phyloP scores from a whole-genome alignment of 2,113 vertebrate genomes.

The Mus spicilegus region DNA sequence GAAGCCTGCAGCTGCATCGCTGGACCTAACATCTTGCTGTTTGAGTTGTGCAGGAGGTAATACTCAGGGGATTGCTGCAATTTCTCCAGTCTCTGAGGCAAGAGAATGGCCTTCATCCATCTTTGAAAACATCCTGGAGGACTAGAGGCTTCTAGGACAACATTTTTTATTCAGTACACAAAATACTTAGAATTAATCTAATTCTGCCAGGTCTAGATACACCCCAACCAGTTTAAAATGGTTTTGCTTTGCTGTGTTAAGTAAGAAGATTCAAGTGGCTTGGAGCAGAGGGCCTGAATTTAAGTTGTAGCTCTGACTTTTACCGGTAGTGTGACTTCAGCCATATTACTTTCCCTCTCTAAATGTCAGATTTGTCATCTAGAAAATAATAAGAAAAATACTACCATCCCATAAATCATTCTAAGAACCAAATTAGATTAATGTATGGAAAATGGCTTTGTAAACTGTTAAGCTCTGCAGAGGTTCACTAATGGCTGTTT shows the following conservation, averaged over 20 bases:
- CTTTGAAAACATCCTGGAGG: background rate
- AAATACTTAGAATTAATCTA: background rate
- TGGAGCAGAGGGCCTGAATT: background rate
- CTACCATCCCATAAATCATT: slow-evolving; percentile 72
- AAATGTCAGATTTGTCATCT: slow-evolving; percentile 63
- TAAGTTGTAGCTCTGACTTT: slow-evolving; percentile 42
- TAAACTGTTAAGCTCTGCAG: slow-evolving; percentile 72
- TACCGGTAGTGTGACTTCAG: slow-evolving; percentile 44
- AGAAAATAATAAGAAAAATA: slow-evolving; percentile 56
- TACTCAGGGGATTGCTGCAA: background rate
- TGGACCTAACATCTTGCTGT: background rate
- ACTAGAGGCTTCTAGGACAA: background rate
- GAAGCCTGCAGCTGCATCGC: background rate
- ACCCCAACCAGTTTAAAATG: background rate
- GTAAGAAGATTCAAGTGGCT: background rate
- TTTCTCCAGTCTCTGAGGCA: background rate
- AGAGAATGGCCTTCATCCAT: background rate
- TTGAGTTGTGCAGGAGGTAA: background rate
- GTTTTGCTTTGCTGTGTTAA: background rate
- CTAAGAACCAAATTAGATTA: slow-evolving; percentile 74
- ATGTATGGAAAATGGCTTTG: slow-evolving; percentile 78
- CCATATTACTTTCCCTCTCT: background rate
- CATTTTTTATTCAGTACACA: slow-evolving; percentile 36
- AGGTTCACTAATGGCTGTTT: slow-evolving; percentile 64
- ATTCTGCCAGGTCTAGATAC: background rate